Evolutionary conservation across 2,113 vertebrate species (phyloP), one percentile per base, ranked within the genome.

Genomic region (Orycteropus afer): DNA sequence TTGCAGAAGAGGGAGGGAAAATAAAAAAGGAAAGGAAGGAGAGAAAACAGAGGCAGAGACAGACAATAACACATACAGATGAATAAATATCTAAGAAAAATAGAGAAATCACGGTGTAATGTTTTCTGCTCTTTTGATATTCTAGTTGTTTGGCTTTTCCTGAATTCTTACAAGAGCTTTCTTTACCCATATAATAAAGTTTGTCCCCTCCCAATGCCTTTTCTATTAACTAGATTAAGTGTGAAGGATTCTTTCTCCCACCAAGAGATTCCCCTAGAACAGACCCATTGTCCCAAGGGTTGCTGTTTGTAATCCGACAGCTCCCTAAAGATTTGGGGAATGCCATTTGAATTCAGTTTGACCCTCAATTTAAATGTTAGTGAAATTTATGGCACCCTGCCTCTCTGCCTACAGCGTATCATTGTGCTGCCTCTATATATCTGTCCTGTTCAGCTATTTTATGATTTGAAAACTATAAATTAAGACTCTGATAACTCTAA

Each of bases 291-390:
- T 18, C 61, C 15, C 63, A 49, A 76, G 7, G 3, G 34, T 15
- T 91, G 42, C 7, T 42, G 7, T 47, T 86, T 83, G 4, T 20
- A 92, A 76, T 84, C 12, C 25, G 79, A 65, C 20, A 80, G 23
- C 6, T 84, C 34, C 37, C 23, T 74, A 57, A 83, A 40, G 11
- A 80, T 83, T 77, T 82, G 23, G 9, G 49, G 12, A 10, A 86
- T 47, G 49, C 45, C 61, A 1, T 67, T 73, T 51, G 51, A 77
- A 95, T 79, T 89, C 15, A 51, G 18, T 42, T 71, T 71, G 37
- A 25, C n/a, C 55, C 34, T 89, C 14, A 37, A 5, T 89, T 86
- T 95, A 90, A 79, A 94, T 76, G 14, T 22, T 80, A 85, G 34
- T 34, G 3, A 61, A 90, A 25, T 61, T 49, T 20, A 83, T n/a